Percentiles rank a stretch among this genome's conserved stretches.
Evolutionary conservation across 2,113 vertebrate genomes (phyloP).

Genomic region (Catharus bicknelli): DNA sequence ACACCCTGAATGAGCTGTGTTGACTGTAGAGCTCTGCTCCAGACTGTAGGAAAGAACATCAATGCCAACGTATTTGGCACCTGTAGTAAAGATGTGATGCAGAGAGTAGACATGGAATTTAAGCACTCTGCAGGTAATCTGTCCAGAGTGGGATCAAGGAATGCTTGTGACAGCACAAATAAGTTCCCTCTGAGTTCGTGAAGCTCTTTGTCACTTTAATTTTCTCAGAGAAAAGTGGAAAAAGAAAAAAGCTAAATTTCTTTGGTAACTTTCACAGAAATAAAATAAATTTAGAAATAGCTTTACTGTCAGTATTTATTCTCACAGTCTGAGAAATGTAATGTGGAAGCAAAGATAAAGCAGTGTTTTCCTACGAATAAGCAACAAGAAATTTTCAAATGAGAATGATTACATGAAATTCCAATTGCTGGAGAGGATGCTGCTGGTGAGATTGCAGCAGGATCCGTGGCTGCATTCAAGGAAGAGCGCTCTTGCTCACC

Average conservation of each 20-base stretch:
- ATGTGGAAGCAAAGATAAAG: not conserved
- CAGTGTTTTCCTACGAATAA: not conserved
- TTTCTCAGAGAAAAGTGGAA: not conserved
- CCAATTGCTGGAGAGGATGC: too few species aligned
- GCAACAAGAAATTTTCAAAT: not conserved
- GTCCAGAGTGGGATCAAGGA: not conserved
- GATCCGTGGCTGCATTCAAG: fast-evolving
- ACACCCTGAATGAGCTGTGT: not conserved
- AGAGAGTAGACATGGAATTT: not conserved
- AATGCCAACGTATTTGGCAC: not conserved
- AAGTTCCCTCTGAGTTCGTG: not conserved
- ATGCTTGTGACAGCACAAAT: not conserved
- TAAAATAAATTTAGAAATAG: not conserved
- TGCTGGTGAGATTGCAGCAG: not conserved
- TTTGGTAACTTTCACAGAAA: not conserved
- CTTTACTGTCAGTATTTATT: not conserved
- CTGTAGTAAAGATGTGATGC: not conserved
- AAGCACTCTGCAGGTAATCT: not conserved
- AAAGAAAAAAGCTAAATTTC: not conserved
- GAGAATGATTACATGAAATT: not conserved
- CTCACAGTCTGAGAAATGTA: not conserved
- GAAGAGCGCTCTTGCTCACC: not conserved
- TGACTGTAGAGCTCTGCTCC: not conserved
- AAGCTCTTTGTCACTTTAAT: not conserved
- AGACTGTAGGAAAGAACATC: not conserved